A percentile compares a stretch with the other conserved stretches of the same genome.
These are phyloP conservation scores for Siniperca undulata DNA, from an alignment of 2,797 vertebrate genomes.

Conservation along the genomic window DNA sequence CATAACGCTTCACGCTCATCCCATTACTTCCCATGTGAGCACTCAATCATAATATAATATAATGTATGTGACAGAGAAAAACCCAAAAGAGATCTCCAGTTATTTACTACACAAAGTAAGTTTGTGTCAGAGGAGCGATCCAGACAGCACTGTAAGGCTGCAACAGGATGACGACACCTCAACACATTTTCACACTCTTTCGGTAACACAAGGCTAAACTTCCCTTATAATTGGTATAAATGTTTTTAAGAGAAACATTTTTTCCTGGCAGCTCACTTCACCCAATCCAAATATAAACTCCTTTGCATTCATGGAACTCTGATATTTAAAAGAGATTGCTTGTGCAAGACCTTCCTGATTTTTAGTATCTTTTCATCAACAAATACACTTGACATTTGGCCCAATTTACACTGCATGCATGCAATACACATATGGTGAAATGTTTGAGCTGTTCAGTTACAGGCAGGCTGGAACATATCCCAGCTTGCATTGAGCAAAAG, in stretches of 20 bases:
- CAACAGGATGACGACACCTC: background rate
- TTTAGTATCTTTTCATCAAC: background rate
- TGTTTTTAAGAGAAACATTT: background rate
- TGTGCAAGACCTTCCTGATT: background rate
- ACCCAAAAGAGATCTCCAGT: constrained; percentile 49
- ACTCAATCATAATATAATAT: constrained; percentile 5
- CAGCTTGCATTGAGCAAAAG: constrained; percentile 1
- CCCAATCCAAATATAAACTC: background rate
- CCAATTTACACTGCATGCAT: background rate
- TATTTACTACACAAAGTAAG: constrained; percentile 43
- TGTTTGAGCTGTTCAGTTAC: background rate
- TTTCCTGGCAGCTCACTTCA: background rate
- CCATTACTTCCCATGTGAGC: constrained; percentile 14
- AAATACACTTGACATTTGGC: background rate
- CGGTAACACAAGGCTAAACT: background rate
- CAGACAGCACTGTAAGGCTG: background rate
- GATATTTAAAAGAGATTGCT: background rate
- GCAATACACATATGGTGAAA: background rate
- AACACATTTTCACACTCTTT: constrained; percentile 8
- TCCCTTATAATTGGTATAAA: background rate
- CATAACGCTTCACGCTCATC: constrained; percentile 8
- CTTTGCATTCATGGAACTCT: no score
- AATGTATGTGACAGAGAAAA: constrained; percentile 15
- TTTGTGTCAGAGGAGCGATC: background rate
- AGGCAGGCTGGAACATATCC: background rate